These are phyloP conservation scores for Agrotis clavis DNA, from an alignment of 2,888 invertebrate species.

Conservation along the genomic window DNA sequence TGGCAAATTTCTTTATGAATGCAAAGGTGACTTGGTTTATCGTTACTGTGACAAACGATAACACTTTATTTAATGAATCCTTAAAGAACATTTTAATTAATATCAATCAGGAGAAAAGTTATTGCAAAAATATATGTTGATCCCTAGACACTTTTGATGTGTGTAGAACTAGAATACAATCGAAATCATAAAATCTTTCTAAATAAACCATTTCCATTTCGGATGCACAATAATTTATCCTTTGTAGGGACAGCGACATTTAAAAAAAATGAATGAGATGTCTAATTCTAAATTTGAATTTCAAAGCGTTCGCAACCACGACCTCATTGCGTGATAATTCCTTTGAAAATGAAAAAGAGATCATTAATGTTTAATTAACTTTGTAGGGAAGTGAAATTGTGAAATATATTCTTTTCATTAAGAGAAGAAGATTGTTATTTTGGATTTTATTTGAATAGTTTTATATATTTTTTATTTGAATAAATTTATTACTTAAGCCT, in stretches of 20 bases:
- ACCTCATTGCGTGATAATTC: slow-evolving; percentile 21
- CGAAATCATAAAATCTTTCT: not conserved
- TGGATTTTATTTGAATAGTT: not conserved
- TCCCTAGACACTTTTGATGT: no score
- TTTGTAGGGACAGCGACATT: slow-evolving; percentile 19
- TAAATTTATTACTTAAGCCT: no score
- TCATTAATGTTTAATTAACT: slow-evolving; percentile 37
- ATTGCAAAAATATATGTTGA: no score
- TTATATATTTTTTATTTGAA: not conserved
- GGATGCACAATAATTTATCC: not conserved
- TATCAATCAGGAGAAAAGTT: no score
- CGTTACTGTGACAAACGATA: no score
- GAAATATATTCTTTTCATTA: slow-evolving; percentile 5
- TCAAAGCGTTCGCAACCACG: slow-evolving; percentile 23
- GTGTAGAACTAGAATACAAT: no score
- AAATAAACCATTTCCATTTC: not conserved
- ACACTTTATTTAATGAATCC: no score
- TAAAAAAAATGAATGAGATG: slow-evolving; percentile 22
- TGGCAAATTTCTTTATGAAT: no score
- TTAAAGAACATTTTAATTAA: no score
- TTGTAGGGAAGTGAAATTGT: not conserved
- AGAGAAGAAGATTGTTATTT: not conserved
- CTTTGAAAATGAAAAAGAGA: slow-evolving; percentile 25
- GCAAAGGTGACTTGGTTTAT: no score
- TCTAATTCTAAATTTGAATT: slow-evolving; percentile 50